Base-by-base conservation (phyloP, 92 coral and sea anemone species). In the Micromussa lordhowensis region DNA sequence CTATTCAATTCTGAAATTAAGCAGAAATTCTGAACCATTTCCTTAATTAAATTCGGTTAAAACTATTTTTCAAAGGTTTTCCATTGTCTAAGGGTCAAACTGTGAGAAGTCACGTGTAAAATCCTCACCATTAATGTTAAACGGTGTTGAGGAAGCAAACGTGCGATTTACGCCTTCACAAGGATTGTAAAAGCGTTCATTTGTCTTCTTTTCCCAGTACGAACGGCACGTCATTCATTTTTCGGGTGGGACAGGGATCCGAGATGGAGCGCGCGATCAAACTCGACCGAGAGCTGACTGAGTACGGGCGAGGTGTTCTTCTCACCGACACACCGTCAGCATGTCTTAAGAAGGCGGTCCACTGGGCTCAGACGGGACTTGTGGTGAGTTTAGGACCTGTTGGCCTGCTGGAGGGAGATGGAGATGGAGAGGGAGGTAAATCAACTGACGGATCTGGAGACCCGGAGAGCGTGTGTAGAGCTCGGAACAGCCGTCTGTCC, bases 221-320 rank as follows among this genome's bases (percentile, higher is more conserved):
- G 53, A 88, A 85, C 79, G 97, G 96, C 12, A 88, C 92, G 71
- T 94, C 95, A 21, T 95, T 94, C 81, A 87, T 91, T 78, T 94
- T 92, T 77, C 92, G 92, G 34, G 95, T 93, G 57, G 99, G 98
- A 29, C 91, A 91, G 70, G 96, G 99, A 28, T 94, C 96, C 24
- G 97, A 97, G 74, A 89, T 97, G 89, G 97, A 94, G 83, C 95
- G 99, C 32, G 99, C 99, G 18, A 90, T 96, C 82, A 94, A 92
- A 49, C 87, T 97, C 17, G 98, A 97, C 87, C 96, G 87, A 40
- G 99, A 97, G 81, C 88, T 97, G 58, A 87, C 95, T 38, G 92
- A 97, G 80, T 91, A 91, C 68, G 94, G 96, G 80, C 87, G 87
- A 44, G 98, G 96, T 6, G 94, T 92, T 83, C 92, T 97, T 10